These are phyloP conservation scores for Vireo griseus DNA, from an alignment of 2,797 vertebrate species.

Conservation along the genomic window DNA sequence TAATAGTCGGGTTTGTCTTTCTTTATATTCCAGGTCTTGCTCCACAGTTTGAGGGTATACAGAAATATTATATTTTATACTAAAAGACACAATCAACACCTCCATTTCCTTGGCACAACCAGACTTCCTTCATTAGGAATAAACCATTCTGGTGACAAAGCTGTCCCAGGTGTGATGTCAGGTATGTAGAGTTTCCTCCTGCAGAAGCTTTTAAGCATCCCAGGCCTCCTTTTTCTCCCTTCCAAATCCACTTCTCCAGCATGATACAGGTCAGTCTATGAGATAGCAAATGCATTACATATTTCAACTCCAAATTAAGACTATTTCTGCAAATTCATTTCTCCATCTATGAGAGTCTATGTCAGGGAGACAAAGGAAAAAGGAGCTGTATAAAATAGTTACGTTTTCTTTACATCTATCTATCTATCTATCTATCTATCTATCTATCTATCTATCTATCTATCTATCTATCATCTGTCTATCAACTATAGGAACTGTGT, in stretches of 20 bases:
- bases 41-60: background rate
- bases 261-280: background rate
- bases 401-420: too few species aligned
- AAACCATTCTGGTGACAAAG: background rate
- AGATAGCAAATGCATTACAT: background rate
- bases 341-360: background rate
- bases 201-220: background rate
- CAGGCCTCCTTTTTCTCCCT: background rate
- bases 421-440: background rate
- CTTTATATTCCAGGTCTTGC: background rate
- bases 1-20: background rate
- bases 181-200: background rate
- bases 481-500: background rate
- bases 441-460: too few species aligned
- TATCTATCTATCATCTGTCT: too few species aligned
- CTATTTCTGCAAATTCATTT: background rate
- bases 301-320: background rate
- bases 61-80: background rate
- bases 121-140: background rate
- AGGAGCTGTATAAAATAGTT: background rate
- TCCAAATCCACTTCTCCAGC: background rate
- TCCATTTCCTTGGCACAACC: background rate
- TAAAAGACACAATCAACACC: background rate
- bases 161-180: background rate
- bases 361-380: background rate